phyloP scores from a whole-genome alignment of 2,888 invertebrate genomes.

The Halocaridina rubra region DNA sequence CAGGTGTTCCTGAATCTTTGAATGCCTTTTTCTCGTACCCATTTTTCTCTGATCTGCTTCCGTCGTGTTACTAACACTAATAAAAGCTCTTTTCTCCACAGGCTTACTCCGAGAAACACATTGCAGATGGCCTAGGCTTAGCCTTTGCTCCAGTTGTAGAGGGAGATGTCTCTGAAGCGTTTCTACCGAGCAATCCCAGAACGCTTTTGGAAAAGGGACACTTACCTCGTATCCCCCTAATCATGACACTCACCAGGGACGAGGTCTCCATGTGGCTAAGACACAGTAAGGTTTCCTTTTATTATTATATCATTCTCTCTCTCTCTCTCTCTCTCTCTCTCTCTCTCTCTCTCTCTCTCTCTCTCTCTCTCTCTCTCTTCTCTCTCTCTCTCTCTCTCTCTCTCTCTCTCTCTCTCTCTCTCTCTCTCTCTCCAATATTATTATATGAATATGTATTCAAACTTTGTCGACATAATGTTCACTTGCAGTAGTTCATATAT shows the following conservation, averaged over 20 bases:
- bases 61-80: too few relatives aligned
- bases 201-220: slow-evolving; percentile 66
- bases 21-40: too few relatives aligned
- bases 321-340: not conserved
- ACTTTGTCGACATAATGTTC: too few relatives aligned
- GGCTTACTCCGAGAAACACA: slow-evolving; percentile 32
- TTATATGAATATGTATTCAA: too few relatives aligned
- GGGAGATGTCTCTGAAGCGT: slow-evolving; percentile 66
- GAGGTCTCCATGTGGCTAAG: slow-evolving; percentile 68
- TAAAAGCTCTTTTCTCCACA: not conserved
- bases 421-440: not conserved
- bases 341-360: not conserved
- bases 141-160: slow-evolving; percentile 69
- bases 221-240: slow-evolving; percentile 66
- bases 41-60: too few relatives aligned
- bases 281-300: slow-evolving; percentile 65
- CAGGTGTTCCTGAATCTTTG: too few relatives aligned
- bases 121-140: slow-evolving; percentile 67
- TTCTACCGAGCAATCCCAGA: slow-evolving; percentile 67
- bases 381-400: not conserved
- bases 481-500: too few relatives aligned
- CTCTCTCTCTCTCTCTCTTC: not conserved
- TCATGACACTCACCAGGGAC: slow-evolving; percentile 68
- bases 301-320: not conserved
- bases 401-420: not conserved